Evolutionary conservation across 2,797 vertebrate species (phyloP).

Genomic region (Cercopithecus diana): DNA sequence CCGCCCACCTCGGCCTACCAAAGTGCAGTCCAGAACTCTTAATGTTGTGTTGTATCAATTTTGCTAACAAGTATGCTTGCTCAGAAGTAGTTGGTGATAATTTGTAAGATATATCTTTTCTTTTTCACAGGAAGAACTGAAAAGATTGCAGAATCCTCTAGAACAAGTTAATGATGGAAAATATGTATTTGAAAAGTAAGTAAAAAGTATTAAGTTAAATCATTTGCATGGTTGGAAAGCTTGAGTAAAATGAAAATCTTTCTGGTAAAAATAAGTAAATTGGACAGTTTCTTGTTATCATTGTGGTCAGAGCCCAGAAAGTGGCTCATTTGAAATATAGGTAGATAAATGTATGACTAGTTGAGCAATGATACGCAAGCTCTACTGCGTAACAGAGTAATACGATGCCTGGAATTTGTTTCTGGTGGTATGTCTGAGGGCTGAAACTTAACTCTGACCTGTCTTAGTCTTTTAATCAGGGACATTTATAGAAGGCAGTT

Average conservation of each 20-base stretch:
- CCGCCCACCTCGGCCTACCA: too few relatives aligned
- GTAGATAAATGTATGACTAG: neutral
- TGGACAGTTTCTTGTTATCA: neutral
- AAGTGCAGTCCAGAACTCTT: neutral
- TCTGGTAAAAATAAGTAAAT: neutral
- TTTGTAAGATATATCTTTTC: constrained; percentile 40
- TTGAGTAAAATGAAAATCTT: neutral
- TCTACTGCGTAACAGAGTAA: neutral
- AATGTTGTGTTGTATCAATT: neutral
- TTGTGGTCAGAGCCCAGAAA: neutral
- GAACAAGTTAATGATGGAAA: constrained; percentile 88
- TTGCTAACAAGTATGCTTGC: neutral
- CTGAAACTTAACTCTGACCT: neutral
- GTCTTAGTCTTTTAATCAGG: neutral
- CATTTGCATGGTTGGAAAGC: neutral
- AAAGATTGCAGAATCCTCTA: constrained; percentile 89
- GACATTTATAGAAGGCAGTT: neutral
- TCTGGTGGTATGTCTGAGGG: neutral
- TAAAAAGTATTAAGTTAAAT: neutral
- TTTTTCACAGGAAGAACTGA: constrained; percentile 90
- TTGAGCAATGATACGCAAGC: neutral
- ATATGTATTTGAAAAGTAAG: constrained; percentile 91
- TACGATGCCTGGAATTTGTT: neutral
- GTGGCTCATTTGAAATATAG: neutral
- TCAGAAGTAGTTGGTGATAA: neutral